Percentiles rank a stretch among this genome's conserved stretches.
phyloP scores from a whole-genome alignment of 2,797 vertebrate species.

The Lagocephalus sceleratus region DNA sequence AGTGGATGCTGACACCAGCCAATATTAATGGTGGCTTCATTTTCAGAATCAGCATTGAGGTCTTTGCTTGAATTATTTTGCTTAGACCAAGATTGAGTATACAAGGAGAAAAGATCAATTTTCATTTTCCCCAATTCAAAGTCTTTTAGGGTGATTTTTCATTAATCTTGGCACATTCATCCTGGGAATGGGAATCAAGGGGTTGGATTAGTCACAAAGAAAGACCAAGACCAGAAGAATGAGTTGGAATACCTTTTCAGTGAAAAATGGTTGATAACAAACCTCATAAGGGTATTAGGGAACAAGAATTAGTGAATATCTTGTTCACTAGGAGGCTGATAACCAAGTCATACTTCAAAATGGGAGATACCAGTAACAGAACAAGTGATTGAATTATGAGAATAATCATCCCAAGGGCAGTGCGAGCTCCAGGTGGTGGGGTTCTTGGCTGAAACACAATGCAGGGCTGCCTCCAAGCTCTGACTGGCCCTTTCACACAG shows the following conservation, averaged over 20 bases:
- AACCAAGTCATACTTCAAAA: no score
- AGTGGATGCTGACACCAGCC: conserved; percentile 66
- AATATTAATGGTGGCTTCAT: conserved; percentile 77
- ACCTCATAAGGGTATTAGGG: conserved; percentile 48
- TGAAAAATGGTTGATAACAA: conserved; percentile 89
- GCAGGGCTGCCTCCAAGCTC: no score
- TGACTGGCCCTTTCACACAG: no score
- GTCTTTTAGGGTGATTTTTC: conserved; percentile 90
- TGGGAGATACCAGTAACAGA: no score
- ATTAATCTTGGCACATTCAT: conserved; percentile 91
- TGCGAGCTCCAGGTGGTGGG: no score
- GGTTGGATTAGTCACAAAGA: background rate
- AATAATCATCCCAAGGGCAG: no score
- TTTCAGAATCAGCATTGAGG: conserved; percentile 66
- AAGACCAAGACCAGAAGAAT: conserved; percentile 45
- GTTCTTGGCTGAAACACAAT: no score
- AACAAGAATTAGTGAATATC: no score
- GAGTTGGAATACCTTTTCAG: conserved; percentile 81
- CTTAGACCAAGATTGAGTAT: conserved; percentile 78
- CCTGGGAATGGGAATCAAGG: conserved; percentile 76
- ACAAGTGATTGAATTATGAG: no score
- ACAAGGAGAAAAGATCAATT: conserved; percentile 89
- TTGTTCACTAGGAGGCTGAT: no score
- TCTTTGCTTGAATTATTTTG: conserved; percentile 42
- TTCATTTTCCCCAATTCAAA: conserved; percentile 89